Base-by-base conservation (phyloP, 2,888 invertebrate genomes). In the Nomada ferruginata region DNA sequence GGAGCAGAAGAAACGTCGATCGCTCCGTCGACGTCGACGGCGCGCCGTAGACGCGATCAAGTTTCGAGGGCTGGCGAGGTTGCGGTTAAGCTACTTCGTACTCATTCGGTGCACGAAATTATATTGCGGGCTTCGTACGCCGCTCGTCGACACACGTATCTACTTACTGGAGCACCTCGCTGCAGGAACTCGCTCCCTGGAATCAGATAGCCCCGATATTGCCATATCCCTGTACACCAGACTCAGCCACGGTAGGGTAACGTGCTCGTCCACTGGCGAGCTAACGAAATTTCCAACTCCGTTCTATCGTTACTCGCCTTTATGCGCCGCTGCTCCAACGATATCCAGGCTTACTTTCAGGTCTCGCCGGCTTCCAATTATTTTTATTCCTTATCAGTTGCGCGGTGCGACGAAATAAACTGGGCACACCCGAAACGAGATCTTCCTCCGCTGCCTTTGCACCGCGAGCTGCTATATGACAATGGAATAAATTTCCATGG, bases 81-180 rank as follows among this genome's bases (percentile, higher is more conserved):
- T 70, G 79, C 69, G 79, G 75, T 79, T 47, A 57, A 42, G 72
- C 72, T 59, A 59, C 64, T 44, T 69, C 64, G 69, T 42, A 70
- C 75, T 76, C 63, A 26, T 79, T 75, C 79, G 69, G 23, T 29
- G 59, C 36, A 65, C 79, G 75, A 79, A 79, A 79, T 79, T 75
- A 75, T 75, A 75, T 69, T 23, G 69, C 79, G n/a, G 53, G 55
- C 71, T 68, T 68, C 68, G 29, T 26, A 44, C 20, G 55, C 47
- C 18, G 13, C 20, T 20, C 29, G 69, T 60, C n/a, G 23, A n/a
- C 20, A 18, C 57, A 23, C 70, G 75, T 75, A 72, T 79, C 71
- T 53, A 71, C 75, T 82, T 75, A 59, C 57, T 29, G 26, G 63
- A 50, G 72, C 57, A 18, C 20, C n/a, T 23, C 36, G 52, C 50